These are phyloP conservation scores for Ptyas mucosa DNA, from an alignment of 2,113 vertebrate species.

Conservation along the genomic window DNA sequence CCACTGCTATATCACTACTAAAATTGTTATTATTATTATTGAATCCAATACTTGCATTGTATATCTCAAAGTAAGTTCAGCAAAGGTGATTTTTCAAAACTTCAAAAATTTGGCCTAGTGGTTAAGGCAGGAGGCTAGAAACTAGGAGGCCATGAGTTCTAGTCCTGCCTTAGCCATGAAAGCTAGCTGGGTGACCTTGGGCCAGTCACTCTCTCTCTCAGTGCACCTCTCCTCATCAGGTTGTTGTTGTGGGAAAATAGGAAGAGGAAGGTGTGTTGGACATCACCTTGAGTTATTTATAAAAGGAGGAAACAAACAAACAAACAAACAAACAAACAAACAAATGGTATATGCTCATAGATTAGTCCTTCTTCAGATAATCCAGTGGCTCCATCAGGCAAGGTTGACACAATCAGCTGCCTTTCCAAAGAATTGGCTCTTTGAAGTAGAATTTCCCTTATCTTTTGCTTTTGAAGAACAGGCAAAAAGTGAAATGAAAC, in stretches of 20 bases:
- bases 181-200: not conserved
- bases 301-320: not conserved
- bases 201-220: not conserved
- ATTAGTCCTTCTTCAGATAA: constrained; percentile 48
- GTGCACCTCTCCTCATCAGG: not conserved
- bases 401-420: constrained; percentile 42
- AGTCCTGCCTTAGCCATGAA: constrained; percentile 4
- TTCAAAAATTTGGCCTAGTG: not conserved
- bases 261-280: not conserved
- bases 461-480: constrained; percentile 6
- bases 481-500: not conserved
- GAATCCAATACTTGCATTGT: not conserved
- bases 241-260: not conserved
- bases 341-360: not conserved
- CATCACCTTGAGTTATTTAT: not conserved
- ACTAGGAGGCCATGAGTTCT: constrained; percentile 41
- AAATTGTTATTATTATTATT: not conserved
- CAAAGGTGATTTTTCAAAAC: not conserved
- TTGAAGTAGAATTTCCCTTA: constrained; percentile 14
- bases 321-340: too few relatives aligned
- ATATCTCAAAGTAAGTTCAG: not conserved
- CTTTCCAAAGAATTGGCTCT: constrained; percentile 50
- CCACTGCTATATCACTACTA: not conserved
- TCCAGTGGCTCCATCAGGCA: constrained; percentile 53
- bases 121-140: not conserved